A percentile compares a stretch with the other conserved stretches of the same genome.
phyloP scores from a whole-genome alignment of 2,888 invertebrate species.

The Parthenolecanium corni region DNA sequence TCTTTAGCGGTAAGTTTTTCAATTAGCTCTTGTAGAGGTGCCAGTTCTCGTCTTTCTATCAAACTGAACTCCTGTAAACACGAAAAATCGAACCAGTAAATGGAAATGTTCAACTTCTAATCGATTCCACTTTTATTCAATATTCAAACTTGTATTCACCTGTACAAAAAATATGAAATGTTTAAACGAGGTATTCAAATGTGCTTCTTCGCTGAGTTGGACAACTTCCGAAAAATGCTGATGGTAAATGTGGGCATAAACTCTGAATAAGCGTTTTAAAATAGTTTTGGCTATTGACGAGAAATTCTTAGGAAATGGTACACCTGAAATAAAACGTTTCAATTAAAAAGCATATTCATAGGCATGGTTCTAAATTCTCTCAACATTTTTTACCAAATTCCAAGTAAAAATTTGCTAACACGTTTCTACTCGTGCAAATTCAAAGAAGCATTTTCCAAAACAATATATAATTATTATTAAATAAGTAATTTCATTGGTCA shows the following conservation, averaged over 20 bases:
- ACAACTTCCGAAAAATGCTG: constrained; percentile 98
- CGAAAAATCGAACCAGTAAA: background rate
- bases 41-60: constrained; percentile 91
- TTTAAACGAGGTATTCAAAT: constrained; percentile 98
- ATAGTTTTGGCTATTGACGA: constrained; percentile 94
- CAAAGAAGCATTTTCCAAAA: too few species aligned
- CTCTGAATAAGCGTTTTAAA: constrained; percentile 91
- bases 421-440: too few species aligned
- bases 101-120: background rate
- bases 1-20: constrained; percentile 88
- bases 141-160: constrained; percentile 41
- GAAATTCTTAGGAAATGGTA: constrained; percentile 97
- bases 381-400: too few species aligned
- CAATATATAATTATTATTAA: too few species aligned
- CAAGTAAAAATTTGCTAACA: too few species aligned
- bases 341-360: too few species aligned
- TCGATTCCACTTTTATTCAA: too few species aligned
- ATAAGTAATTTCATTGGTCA: too few species aligned
- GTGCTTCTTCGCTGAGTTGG: constrained; percentile 94
- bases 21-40: constrained; percentile 93
- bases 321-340: constrained; percentile 58
- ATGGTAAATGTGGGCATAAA: constrained; percentile 99
- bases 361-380: too few species aligned
- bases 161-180: constrained; percentile 98
- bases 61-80: constrained; percentile 85